A percentile compares a stretch with the other conserved stretches of the same genome.
phyloP scores from a whole-genome alignment of 1,140 invertebrate species.

The Camponotus pennsylvanicus region DNA sequence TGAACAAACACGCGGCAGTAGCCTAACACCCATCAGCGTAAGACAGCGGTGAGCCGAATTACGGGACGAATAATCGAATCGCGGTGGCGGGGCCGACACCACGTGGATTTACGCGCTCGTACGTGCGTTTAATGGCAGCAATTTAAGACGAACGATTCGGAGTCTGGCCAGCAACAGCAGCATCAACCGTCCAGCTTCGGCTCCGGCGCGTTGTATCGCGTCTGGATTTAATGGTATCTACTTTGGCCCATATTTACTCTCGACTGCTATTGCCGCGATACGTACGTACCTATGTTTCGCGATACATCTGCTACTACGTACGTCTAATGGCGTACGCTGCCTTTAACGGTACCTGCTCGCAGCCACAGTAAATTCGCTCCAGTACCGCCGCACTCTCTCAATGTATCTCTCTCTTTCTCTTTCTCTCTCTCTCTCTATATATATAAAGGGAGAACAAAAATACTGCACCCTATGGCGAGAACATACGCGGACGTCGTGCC shows the following conservation, averaged over 20 bases:
- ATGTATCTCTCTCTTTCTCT: slow-evolving; percentile 46
- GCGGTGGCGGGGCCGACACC: slow-evolving; percentile 19
- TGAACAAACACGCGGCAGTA: slow-evolving; percentile 21
- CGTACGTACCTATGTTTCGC: slow-evolving; percentile 18
- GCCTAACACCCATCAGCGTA: background rate
- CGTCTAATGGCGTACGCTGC: slow-evolving; percentile 64
- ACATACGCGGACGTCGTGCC: slow-evolving; percentile 57
- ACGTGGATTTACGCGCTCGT: slow-evolving; percentile 38
- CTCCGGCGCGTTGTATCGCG: slow-evolving; percentile 39
- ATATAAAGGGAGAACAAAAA: slow-evolving; percentile 51
- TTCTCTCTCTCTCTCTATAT: background rate
- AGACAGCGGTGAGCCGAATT: slow-evolving; percentile 42
- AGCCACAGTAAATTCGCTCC: slow-evolving; percentile 64
- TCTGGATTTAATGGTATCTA: slow-evolving; percentile 70
- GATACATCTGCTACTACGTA: slow-evolving; percentile 22
- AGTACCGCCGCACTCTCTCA: slow-evolving; percentile 24
- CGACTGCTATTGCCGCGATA: slow-evolving; percentile 60
- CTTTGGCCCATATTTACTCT: slow-evolving; percentile 67
- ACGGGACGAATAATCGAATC: slow-evolving; percentile 52
- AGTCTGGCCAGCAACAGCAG: slow-evolving; percentile 18
- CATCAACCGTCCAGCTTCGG: background rate
- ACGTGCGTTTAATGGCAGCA: slow-evolving; percentile 64
- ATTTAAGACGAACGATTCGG: slow-evolving; percentile 61
- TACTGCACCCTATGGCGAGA: slow-evolving; percentile 54
- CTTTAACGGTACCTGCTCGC: slow-evolving; percentile 63